A percentile compares a stretch with the other conserved stretches of the same genome.
These are phyloP conservation scores for Dolomedes plantarius DNA, from an alignment of 2,888 invertebrate genomes.

Conservation along the genomic window DNA sequence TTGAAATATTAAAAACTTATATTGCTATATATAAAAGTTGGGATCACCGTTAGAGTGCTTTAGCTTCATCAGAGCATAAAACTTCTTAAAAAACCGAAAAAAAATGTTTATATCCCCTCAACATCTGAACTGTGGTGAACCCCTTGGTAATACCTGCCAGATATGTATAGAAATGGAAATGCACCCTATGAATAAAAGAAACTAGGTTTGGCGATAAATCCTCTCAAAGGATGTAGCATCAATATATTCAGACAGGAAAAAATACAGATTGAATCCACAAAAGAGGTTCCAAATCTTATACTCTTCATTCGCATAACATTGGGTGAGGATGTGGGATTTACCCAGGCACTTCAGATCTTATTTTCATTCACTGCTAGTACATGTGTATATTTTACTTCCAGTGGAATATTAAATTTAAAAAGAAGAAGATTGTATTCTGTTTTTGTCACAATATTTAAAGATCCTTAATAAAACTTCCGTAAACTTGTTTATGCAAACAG, in stretches of 20 bases:
- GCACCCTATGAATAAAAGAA: slow-evolving; percentile 54
- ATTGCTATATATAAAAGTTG: too few species aligned
- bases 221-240: slow-evolving; percentile 16
- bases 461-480: too few species aligned
- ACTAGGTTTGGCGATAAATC: slow-evolving; percentile 43
- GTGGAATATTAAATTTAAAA: too few species aligned
- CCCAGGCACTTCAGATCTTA: not conserved
- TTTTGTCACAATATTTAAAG: too few species aligned
- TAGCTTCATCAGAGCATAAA: too few species aligned
- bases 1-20: too few species aligned
- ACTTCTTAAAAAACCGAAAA: not conserved
- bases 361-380: too few species aligned
- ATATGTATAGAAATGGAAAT: slow-evolving; percentile 22
- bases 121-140: not conserved
- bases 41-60: too few species aligned
- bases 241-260: not conserved
- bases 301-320: not conserved
- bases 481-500: too few species aligned
- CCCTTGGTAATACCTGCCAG: not conserved
- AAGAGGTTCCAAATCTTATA: not conserved
- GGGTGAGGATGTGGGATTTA: not conserved
- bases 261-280: not conserved
- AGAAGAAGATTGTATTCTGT: too few species aligned
- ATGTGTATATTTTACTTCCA: too few species aligned
- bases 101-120: not conserved